Evolutionary conservation across 2,797 vertebrate species (phyloP), one percentile per base, ranked within the genome.

Genomic region (Intellagama lesueurii): DNA sequence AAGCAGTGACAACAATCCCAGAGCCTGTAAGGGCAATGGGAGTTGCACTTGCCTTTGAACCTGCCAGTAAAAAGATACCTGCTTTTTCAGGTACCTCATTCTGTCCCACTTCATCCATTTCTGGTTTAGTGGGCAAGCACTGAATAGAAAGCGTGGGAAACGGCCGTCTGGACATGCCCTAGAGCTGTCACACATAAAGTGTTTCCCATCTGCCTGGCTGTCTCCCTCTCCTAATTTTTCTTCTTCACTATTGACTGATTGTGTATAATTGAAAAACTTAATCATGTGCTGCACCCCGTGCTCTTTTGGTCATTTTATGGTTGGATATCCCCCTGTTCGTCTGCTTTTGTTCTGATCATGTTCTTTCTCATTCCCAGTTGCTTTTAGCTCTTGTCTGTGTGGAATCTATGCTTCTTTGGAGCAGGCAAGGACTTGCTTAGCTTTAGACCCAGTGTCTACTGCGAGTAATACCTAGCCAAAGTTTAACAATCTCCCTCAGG

Each of bases 141-240:
- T 81, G 78, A 86, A 90, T 81, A 73, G 44, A 86, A 60, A 86
- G 79, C 17, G 79, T 82, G 89, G 84, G 89, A 90, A 90, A 77
- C 7, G 5, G 26, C 85, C 44, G 32, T 68, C 84, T 90, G 89
- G 83, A 28, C 30, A 17, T 82, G 79, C 88, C 88, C 79, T 52
- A 56, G 79, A 86, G 84, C 89, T 30, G 69, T 24, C 28, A 44
- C 64, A 35, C 26, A 89, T 35, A 75, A 89, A 75, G 77, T 52
- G 78, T 44, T 81, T 66, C 49, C 79, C 79, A 90, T 90, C 89
- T 90, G 89, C n/a, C 66, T 47, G 40, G 76, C 79, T 82, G 79
- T 64, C 77, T 77, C 81, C 17, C 64, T 64, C 64, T 76, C 85
- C 64, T 90, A 32, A 73, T 79, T 44, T 83, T 66, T 47, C 66